phyloP scores from a whole-genome alignment of 2,888 invertebrate genomes.

The Lasioglossum malachurum region DNA sequence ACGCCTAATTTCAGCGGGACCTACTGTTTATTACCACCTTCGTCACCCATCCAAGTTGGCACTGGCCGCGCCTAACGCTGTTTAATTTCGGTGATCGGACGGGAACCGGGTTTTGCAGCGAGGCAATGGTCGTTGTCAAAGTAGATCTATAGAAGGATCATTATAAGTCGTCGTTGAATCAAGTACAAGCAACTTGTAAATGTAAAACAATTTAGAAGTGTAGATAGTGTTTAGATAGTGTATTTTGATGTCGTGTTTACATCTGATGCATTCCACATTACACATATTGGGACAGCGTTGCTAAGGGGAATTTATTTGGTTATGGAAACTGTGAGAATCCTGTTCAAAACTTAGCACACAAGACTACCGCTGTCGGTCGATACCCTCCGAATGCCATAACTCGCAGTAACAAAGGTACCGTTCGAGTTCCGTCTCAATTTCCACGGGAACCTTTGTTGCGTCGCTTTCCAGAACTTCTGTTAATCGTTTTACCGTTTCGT shows the following conservation, averaged over 20 bases:
- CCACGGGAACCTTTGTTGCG: conserved; percentile 19
- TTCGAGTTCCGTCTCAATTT: conserved; percentile 46
- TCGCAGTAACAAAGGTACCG: conserved; percentile 20
- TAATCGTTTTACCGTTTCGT: conserved; percentile 42
- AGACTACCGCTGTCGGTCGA: neutral
- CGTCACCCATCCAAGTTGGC: too few species aligned
- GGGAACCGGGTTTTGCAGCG: too few species aligned
- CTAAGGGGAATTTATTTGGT: neutral
- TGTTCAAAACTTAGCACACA: neutral
- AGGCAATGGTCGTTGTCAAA: neutral
- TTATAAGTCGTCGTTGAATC: neutral
- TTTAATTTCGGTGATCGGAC: too few species aligned
- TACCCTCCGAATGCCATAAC: conserved; percentile 15
- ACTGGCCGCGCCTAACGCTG: too few species aligned
- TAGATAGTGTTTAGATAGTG: too few species aligned
- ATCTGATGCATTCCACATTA: neutral
- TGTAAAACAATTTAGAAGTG: conserved; percentile 9
- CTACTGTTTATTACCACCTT: too few species aligned
- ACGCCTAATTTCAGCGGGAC: too few species aligned
- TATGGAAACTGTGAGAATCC: neutral
- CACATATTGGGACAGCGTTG: neutral
- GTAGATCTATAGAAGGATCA: neutral
- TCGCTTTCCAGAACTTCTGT: conserved; percentile 41
- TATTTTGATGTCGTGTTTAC: neutral
- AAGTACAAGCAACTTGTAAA: neutral